phyloP scores from a whole-genome alignment of 2,113 vertebrate species.

The Physeter macrocephalus region DNA sequence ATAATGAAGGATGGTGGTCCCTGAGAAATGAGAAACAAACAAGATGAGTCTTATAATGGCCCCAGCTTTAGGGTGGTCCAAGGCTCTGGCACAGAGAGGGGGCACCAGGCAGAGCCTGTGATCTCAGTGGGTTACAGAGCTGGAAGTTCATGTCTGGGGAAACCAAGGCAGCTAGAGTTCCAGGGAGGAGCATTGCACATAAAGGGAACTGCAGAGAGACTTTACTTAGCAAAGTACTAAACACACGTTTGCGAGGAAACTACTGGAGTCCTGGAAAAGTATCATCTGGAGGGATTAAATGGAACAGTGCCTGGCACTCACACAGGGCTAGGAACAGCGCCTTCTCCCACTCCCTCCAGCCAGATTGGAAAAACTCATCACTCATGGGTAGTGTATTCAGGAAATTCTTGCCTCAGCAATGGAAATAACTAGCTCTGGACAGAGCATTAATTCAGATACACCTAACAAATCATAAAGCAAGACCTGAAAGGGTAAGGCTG shows the following conservation, averaged over 20 bases:
- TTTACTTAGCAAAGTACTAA: neutral
- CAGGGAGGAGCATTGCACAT: neutral
- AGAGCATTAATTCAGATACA: neutral
- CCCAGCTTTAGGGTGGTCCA: neutral
- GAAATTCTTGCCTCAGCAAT: neutral
- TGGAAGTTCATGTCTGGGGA: neutral
- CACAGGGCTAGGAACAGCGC: neutral
- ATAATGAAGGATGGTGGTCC: neutral
- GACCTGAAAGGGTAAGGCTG: neutral
- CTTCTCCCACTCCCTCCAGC: neutral
- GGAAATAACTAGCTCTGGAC: neutral
- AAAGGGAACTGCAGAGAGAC: neutral
- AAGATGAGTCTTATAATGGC: fast-evolving
- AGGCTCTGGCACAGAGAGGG: neutral
- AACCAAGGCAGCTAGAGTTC: neutral
- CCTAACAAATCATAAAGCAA: neutral
- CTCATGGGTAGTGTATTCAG: neutral
- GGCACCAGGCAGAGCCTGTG: neutral
- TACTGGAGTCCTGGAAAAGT: neutral
- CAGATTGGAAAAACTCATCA: neutral
- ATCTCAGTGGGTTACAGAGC: neutral
- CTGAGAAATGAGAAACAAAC: neutral
- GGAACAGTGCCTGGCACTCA: neutral
- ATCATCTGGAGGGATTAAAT: neutral
- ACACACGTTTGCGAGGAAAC: neutral